These are phyloP conservation scores for Pogonomyrmex californicus DNA, from an alignment of 1,140 invertebrate genomes.

Conservation along the genomic window DNA sequence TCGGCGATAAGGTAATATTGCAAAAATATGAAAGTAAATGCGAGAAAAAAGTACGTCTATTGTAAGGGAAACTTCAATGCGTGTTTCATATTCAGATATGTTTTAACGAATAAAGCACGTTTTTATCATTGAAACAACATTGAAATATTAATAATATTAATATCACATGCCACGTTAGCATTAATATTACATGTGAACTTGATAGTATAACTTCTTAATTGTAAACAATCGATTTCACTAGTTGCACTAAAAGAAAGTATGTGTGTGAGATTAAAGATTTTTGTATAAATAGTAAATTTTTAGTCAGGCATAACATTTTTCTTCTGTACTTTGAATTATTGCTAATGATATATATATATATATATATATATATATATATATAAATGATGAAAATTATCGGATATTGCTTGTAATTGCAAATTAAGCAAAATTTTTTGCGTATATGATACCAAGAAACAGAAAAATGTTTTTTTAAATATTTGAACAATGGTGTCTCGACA, in stretches of 20 bases:
- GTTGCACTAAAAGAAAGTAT: neutral
- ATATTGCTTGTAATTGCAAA: neutral
- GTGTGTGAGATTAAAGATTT: neutral
- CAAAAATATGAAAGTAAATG: slow-evolving; percentile 17
- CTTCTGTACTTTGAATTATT: neutral
- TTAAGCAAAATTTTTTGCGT: neutral
- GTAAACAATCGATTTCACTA: slow-evolving; percentile 27
- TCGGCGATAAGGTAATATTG: slow-evolving; percentile 79
- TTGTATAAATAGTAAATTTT: slow-evolving; percentile 14
- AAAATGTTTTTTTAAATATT: neutral
- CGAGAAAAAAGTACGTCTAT: neutral
- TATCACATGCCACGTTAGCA: neutral
- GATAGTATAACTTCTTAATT: neutral
- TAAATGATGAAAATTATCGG: neutral
- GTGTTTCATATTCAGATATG: slow-evolving; percentile 21
- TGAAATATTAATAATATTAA: slow-evolving; percentile 25
- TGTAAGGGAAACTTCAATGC: neutral
- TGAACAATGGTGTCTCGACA: neutral
- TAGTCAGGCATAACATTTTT: neutral
- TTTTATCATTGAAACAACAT: slow-evolving; percentile 10
- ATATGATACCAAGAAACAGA: slow-evolving; percentile 6
- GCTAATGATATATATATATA: neutral
- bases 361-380: neutral
- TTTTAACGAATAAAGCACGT: slow-evolving; percentile 31
- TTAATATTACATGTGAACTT: neutral